A percentile compares a stretch with the other conserved stretches of the same genome.
phyloP scores from a whole-genome alignment of 30 jellyfish, hydroid and myxozoan genomes.

The Sanderia malayensis region DNA sequence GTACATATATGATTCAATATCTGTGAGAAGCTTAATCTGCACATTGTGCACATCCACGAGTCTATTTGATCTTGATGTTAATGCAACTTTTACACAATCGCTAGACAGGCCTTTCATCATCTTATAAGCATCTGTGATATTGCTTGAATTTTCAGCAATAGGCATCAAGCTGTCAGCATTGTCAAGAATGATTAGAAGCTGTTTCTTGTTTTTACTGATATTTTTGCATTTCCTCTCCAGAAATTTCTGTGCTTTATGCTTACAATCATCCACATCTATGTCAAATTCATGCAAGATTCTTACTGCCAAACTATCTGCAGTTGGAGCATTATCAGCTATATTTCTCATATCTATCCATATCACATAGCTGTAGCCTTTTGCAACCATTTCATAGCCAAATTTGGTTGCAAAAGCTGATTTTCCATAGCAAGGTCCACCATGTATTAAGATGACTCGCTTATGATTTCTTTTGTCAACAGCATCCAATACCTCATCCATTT shows the following conservation, averaged over 20 bases:
- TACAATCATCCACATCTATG: neutral
- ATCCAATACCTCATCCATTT: constrained; percentile 2
- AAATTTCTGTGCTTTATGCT: neutral
- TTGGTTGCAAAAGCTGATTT: constrained; percentile 11
- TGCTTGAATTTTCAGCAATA: neutral
- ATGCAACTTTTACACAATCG: neutral
- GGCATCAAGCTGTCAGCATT: neutral
- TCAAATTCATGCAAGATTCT: constrained; percentile 6
- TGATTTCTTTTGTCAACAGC: neutral
- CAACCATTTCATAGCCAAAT: constrained; percentile 8
- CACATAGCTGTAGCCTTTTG: neutral
- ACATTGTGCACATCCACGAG: neutral
- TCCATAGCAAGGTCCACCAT: constrained; percentile 15
- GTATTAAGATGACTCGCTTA: neutral
- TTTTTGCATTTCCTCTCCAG: neutral
- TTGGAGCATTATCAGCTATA: constrained; percentile 3
- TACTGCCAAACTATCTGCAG: neutral
- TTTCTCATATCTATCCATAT: constrained; percentile 11
- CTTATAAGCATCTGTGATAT: neutral
- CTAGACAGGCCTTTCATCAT: neutral
- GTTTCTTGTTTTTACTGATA: neutral
- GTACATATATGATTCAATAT: neutral
- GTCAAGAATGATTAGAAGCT: neutral
- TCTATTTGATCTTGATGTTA: constrained; percentile 3
- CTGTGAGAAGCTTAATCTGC: neutral